Conservation (phyloP, 2,113 vertebrate genomes). For the Micronisus gabar region DNA sequence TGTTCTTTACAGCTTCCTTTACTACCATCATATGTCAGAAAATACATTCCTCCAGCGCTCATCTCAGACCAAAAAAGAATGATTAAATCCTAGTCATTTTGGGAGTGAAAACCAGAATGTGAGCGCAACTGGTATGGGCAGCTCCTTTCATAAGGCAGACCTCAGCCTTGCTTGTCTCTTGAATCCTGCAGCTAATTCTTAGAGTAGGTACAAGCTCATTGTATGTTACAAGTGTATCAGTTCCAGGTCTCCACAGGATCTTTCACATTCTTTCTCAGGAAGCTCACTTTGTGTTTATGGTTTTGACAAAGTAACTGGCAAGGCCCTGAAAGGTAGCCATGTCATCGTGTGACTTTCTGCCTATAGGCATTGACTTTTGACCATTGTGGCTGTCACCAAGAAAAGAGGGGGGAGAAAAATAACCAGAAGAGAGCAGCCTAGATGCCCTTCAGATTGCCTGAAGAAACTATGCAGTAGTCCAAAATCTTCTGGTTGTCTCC, state of each 20-base stretch:
- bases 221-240: neutral
- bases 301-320: neutral
- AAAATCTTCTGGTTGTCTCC: neutral
- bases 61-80: neutral
- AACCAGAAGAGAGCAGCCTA: neutral
- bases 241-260: neutral
- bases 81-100: neutral
- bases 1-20: neutral
- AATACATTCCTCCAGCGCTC: neutral
- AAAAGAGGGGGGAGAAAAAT: neutral
- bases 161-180: neutral
- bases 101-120: neutral
- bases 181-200: neutral
- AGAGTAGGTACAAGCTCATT: neutral
- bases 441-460: neutral
- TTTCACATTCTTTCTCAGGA: neutral
- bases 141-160: neutral
- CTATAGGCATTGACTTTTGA: neutral
- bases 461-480: neutral
- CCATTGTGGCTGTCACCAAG: neutral
- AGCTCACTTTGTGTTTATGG: neutral
- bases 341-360: neutral
- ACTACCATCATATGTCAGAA: neutral
- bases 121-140: neutral
- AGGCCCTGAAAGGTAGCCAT: neutral